These are phyloP conservation scores for Pomacea maculata DNA, from an alignment of 1,140 invertebrate species.

Conservation along the genomic window DNA sequence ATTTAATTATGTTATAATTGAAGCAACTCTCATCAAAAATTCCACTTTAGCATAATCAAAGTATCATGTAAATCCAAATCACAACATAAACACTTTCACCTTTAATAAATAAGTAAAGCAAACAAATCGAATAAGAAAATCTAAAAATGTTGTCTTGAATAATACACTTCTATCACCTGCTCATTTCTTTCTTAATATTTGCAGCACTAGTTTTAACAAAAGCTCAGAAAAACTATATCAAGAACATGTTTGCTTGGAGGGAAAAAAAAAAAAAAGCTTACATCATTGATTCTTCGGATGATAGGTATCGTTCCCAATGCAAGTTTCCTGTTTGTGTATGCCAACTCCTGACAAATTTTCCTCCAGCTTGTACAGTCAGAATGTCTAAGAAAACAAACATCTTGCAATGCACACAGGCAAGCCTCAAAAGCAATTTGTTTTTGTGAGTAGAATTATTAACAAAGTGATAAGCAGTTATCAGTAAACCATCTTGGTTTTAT, in stretches of 20 bases:
- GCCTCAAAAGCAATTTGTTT: neutral
- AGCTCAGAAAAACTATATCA: neutral
- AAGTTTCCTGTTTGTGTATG: slow-evolving; percentile 69
- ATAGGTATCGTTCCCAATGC: slow-evolving; percentile 36
- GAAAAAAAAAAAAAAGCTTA: slow-evolving; percentile 14
- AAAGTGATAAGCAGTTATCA: neutral
- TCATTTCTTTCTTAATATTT: neutral
- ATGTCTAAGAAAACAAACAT: slow-evolving; percentile 37
- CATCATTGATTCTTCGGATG: slow-evolving; percentile 27
- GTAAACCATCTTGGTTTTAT: neutral
- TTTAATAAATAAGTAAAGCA: neutral
- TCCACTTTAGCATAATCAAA: neutral
- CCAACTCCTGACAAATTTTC: slow-evolving; percentile 82
- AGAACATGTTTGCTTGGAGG: neutral
- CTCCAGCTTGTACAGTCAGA: slow-evolving; percentile 78
- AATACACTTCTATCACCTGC: neutral
- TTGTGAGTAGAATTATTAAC: neutral
- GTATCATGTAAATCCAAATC: neutral
- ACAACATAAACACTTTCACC: neutral
- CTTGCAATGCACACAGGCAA: neutral
- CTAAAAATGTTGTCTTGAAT: neutral
- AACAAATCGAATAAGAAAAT: neutral
- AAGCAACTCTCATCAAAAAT: neutral
- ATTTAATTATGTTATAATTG: neutral
- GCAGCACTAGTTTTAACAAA: neutral